Percentiles rank a stretch among this genome's conserved stretches.
Conservation (phyloP, 2,888 invertebrate genomes). For the Lasioglossum pauxillum region DNA sequence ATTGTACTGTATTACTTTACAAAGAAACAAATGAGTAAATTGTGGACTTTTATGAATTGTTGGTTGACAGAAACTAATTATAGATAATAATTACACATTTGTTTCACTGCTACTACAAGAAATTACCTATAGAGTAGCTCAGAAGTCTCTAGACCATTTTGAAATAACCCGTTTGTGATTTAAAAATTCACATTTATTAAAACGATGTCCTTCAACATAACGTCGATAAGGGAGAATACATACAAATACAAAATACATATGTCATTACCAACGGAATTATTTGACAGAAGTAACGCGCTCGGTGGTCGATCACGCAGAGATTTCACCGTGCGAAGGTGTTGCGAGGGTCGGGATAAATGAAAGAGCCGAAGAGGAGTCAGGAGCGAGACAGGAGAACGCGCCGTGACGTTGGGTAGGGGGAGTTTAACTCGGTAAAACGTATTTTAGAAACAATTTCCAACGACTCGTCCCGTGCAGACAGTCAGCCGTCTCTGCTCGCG, state of each 20-base stretch:
- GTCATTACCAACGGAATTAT: neutral
- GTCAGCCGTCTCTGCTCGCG: slow-evolving; percentile 51
- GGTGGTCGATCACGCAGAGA: neutral
- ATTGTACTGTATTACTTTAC: no score
- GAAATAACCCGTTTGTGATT: no score
- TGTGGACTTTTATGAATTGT: no score
- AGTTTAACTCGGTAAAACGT: slow-evolving; percentile 50
- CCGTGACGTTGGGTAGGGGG: neutral
- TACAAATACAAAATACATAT: no score
- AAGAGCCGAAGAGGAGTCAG: neutral
- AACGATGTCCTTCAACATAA: neutral
- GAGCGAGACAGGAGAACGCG: neutral
- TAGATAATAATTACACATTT: no score
- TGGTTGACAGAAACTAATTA: no score
- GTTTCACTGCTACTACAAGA: no score
- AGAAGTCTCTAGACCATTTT: no score
- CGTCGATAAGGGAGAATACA: neutral
- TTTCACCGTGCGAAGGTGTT: neutral
- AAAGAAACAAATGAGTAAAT: no score
- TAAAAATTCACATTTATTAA: no score
- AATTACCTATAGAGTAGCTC: no score
- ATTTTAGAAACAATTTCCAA: slow-evolving; percentile 64
- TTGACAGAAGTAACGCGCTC: neutral
- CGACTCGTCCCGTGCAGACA: slow-evolving; percentile 51
- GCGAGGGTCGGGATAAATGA: neutral